These are phyloP conservation scores for Chiloscyllium punctatum DNA, from an alignment of 2,797 vertebrate genomes.

Conservation along the genomic window DNA sequence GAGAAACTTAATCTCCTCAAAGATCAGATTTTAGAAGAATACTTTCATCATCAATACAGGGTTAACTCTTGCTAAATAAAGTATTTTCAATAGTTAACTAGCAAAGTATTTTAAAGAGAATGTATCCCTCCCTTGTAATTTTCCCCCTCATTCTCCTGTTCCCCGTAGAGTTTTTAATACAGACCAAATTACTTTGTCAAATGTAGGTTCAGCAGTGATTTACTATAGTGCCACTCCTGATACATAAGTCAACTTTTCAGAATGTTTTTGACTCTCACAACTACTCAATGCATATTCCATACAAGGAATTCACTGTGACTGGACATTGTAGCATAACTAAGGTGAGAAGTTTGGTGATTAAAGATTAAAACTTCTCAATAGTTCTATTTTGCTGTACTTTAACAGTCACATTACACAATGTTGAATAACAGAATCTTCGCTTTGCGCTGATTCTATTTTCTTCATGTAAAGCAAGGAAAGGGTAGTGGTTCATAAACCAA, in stretches of 20 bases:
- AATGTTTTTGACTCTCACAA: not conserved
- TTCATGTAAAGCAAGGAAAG: not conserved
- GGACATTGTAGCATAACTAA: not conserved
- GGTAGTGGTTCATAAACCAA: conserved; percentile 23
- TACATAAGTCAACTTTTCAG: not conserved
- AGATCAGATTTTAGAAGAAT: not conserved
- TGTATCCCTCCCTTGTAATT: not conserved
- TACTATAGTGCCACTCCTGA: not conserved
- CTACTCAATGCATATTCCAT: not conserved
- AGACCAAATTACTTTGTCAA: not conserved
- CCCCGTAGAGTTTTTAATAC: not conserved
- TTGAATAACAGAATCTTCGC: not conserved
- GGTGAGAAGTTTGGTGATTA: not conserved
- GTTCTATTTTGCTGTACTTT: not conserved
- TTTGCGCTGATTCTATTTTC: not conserved
- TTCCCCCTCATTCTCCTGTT: not conserved
- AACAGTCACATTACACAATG: not conserved
- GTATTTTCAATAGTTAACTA: not conserved
- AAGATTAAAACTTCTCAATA: not conserved
- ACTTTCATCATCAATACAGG: not conserved
- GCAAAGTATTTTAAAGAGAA: not conserved
- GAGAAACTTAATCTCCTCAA: not conserved
- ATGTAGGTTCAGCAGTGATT: not conserved
- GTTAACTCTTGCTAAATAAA: not conserved
- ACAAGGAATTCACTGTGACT: not conserved